phyloP scores from a whole-genome alignment of 1,140 invertebrate species.

The Octopus sinensis region DNA sequence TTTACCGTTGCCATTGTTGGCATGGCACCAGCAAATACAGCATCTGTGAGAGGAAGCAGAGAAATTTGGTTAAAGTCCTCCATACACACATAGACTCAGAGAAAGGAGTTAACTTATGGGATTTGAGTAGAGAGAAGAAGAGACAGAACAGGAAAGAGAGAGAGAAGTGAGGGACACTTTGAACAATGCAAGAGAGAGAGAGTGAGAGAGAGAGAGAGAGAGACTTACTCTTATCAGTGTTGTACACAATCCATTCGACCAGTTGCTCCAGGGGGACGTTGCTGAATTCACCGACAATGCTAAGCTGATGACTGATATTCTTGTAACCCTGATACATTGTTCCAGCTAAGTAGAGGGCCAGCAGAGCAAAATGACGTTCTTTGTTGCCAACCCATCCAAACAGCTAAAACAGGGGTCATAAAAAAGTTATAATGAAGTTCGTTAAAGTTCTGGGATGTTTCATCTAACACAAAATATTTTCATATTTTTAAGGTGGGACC shows the following conservation, averaged over 20 bases:
- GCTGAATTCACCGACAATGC: slow-evolving; percentile 59
- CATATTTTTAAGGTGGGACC: no score
- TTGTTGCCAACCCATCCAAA: slow-evolving; percentile 43
- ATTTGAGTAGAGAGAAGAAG: background rate
- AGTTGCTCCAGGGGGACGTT: slow-evolving; percentile 67
- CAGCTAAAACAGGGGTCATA: slow-evolving; percentile 32
- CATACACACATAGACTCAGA: no score
- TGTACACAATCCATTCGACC: slow-evolving; percentile 70
- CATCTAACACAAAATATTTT: no score
- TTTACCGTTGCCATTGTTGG: slow-evolving; percentile 77
- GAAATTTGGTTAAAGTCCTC: background rate
- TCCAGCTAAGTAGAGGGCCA: slow-evolving; percentile 56
- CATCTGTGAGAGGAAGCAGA: slow-evolving; percentile 52
- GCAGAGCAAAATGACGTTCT: slow-evolving; percentile 51
- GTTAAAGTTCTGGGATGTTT: no score
- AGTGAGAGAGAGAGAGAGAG: background rate
- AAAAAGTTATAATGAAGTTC: no score
- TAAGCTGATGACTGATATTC: slow-evolving; percentile 60
- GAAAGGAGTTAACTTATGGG: background rate
- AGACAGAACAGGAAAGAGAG: background rate
- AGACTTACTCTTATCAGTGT: slow-evolving; percentile 59
- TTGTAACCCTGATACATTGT: slow-evolving; percentile 59
- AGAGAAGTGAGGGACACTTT: background rate
- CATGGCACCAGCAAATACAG: slow-evolving; percentile 82
- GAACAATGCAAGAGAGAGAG: background rate